Conservation (phyloP, 1,140 invertebrate genomes). For the Polypedilum pembai region DNA sequence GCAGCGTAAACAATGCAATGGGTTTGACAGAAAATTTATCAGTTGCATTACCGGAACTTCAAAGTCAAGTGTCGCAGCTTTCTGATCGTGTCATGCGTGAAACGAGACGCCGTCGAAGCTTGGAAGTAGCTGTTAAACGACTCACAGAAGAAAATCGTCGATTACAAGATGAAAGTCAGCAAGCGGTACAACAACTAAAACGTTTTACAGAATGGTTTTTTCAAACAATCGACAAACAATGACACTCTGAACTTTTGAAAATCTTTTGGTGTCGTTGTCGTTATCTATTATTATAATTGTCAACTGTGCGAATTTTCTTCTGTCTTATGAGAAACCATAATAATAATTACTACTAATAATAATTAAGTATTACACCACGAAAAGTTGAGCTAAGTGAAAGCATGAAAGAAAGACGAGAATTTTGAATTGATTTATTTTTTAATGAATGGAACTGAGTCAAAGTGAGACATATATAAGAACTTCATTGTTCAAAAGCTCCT, state of each 20-base stretch:
- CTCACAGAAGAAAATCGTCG: slow-evolving; percentile 77
- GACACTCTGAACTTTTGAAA: neutral
- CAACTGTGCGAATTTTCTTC: neutral
- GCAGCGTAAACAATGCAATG: neutral
- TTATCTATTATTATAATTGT: neutral
- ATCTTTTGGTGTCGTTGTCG: neutral
- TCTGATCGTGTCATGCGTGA: slow-evolving; percentile 57
- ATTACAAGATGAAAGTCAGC: slow-evolving; percentile 79
- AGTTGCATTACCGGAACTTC: slow-evolving; percentile 48
- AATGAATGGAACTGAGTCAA: no score
- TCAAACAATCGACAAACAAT: slow-evolving; percentile 72
- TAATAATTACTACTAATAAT: neutral
- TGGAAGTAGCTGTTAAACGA: slow-evolving; percentile 66
- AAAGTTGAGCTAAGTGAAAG: no score
- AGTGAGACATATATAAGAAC: no score
- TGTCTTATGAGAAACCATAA: neutral
- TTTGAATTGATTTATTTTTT: no score
- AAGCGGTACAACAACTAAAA: slow-evolving; percentile 77
- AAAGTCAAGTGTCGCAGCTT: slow-evolving; percentile 55
- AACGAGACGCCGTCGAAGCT: slow-evolving; percentile 51
- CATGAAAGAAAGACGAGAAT: no score
- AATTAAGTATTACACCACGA: no score
- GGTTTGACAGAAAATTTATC: neutral
- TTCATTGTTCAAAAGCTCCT: no score
- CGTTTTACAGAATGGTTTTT: slow-evolving; percentile 93